phyloP scores from a whole-genome alignment of 2,888 invertebrate genomes.

The Hypolimnas misippus region DNA sequence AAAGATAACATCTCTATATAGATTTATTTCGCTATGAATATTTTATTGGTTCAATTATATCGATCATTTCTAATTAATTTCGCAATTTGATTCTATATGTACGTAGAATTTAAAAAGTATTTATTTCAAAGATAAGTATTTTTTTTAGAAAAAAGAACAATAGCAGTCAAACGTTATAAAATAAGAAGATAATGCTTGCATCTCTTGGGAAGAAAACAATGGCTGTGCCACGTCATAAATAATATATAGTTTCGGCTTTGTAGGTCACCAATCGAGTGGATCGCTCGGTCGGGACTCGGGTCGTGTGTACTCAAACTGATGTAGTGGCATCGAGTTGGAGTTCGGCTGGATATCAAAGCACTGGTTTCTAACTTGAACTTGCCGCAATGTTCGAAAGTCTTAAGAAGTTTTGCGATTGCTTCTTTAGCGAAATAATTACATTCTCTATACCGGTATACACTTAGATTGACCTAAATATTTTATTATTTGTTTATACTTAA shows the following conservation, averaged over 20 bases:
- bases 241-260: constrained; percentile 42
- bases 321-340: constrained; percentile 25
- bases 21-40: constrained; percentile 22
- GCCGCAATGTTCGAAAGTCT: background rate
- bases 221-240: constrained; percentile 38
- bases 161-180: constrained; percentile 22
- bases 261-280: constrained; percentile 43
- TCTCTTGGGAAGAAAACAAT: constrained; percentile 30
- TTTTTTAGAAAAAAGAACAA: constrained; percentile 13
- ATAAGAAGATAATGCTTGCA: constrained; percentile 21
- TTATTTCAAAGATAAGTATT: background rate
- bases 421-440: background rate
- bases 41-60: constrained; percentile 15
- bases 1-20: constrained; percentile 21
- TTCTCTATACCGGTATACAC: too few species aligned
- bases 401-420: background rate
- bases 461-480: too few species aligned
- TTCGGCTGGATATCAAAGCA: constrained; percentile 24
- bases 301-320: constrained; percentile 26
- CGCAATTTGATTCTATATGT: background rate
- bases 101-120: background rate
- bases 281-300: constrained; percentile 24
- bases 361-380: constrained; percentile 6
- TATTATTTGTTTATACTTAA: too few species aligned
- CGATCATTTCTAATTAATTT: background rate